Evolutionary conservation across 2,888 invertebrate genomes (phyloP).

Genomic region (Troides aeacus): DNA sequence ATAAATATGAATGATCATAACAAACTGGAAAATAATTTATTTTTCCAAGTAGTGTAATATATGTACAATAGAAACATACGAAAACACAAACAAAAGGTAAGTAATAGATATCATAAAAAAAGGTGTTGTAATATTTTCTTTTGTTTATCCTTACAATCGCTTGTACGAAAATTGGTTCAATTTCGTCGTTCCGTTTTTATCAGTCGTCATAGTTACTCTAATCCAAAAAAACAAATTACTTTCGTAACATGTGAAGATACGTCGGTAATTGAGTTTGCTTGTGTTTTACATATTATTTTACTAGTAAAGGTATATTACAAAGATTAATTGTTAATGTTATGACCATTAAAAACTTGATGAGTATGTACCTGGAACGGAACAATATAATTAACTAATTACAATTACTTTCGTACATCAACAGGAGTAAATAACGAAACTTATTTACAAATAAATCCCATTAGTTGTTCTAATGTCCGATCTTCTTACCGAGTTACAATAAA

Average conservation of each 20-base stretch:
- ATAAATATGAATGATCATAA: too few species aligned
- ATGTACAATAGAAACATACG: too few species aligned
- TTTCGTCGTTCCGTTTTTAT: slow-evolving; percentile 51
- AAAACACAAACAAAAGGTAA: not conserved
- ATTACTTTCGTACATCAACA: slow-evolving; percentile 19
- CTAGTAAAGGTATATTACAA: not conserved
- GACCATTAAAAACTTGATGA: too few species aligned
- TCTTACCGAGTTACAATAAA: slow-evolving; percentile 51
- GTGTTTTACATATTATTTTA: not conserved
- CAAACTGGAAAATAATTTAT: too few species aligned
- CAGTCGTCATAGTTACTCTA: slow-evolving; percentile 50
- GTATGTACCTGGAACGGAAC: not conserved
- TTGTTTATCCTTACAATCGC: slow-evolving; percentile 46
- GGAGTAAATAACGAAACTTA: slow-evolving; percentile 41
- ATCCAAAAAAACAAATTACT: slow-evolving; percentile 43
- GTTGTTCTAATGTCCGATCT: slow-evolving; percentile 46
- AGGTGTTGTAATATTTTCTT: slow-evolving; percentile 15
- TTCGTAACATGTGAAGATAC: slow-evolving; percentile 20
- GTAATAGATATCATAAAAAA: not conserved
- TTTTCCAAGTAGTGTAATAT: too few species aligned
- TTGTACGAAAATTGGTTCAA: slow-evolving; percentile 65
- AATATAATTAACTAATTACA: not conserved
- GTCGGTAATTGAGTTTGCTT: slow-evolving; percentile 4
- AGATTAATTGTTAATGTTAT: too few species aligned
- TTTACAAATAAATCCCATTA: slow-evolving; percentile 58